A percentile compares a stretch with the other conserved stretches of the same genome.
Conservation (phyloP, 2,797 vertebrate species). For the Sebastes iracundus region DNA sequence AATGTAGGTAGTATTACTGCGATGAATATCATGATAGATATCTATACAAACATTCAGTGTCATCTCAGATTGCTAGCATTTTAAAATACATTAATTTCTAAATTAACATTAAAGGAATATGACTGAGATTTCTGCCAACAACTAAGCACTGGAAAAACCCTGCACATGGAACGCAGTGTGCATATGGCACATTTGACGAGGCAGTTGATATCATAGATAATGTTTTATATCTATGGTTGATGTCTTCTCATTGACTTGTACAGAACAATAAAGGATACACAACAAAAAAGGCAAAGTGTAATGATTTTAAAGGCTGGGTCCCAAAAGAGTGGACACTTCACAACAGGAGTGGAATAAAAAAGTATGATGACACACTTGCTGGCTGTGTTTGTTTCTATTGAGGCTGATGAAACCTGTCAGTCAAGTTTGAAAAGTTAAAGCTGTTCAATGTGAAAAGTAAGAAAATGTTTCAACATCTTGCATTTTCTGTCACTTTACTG, state of each 20-base stretch:
- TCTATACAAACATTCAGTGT: conserved; percentile 13
- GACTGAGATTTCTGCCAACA: not conserved
- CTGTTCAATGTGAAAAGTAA: not conserved
- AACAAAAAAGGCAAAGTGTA: conserved; percentile 20
- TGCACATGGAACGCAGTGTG: not conserved
- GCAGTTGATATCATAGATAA: not conserved
- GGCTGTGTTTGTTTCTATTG: not conserved
- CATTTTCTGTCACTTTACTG: not conserved
- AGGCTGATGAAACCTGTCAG: not conserved
- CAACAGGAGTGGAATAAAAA: conserved; percentile 1
- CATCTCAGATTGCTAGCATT: not conserved
- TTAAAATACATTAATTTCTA: conserved; percentile 13
- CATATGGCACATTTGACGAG: conserved; percentile 17
- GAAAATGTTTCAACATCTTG: not conserved
- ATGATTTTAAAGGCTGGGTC: conserved; percentile 23
- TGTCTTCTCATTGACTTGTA: not conserved
- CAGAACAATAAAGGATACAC: not conserved
- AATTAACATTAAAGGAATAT: not conserved
- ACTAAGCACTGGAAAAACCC: not conserved
- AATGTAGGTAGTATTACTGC: conserved; percentile 20
- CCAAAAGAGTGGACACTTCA: not conserved
- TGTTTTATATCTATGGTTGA: not conserved
- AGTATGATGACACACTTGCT: not conserved
- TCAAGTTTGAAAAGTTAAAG: not conserved
- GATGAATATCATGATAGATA: not conserved